Base-by-base conservation (phyloP, 2,888 invertebrate species). In the Cyrtodaria siliqua region DNA sequence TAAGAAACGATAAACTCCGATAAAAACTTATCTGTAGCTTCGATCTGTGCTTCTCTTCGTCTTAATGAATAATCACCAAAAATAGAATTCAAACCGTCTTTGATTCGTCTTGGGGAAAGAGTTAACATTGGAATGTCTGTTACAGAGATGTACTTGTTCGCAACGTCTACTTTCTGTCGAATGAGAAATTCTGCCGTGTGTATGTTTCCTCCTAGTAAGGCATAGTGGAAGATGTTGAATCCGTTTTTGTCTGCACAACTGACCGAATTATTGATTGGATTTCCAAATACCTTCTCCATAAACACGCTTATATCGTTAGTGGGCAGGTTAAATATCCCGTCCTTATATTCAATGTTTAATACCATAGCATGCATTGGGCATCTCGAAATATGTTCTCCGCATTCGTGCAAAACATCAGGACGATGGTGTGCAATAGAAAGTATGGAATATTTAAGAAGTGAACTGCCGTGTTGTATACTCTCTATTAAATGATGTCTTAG, bases 181-280 rank as follows among this genome's bases (percentile, higher is more conserved):
- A 62, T 2, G 2, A 62, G n/a, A 9, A 52, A 2, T 12, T 62
- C n/a, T 14, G 62, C 62, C 16, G 38, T 33, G 16, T 8, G 23
- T 14, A 47, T 38, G 14, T 52, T 52, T 18, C 62, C 52, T 9
- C 50, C 62, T 1, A 52, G 18, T 2, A 62, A 20, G 2, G 52
- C 50, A 47, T 62, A 52, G 50, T 62, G 62, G 20, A 62, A 40
- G 4, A 52, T 12, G 23, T 52, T 62, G 52, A 33, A 62, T 38
- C 62, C 62, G 8, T 23, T 14, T 8, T 8, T 23, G n/a, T 62
- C 62, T 6, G 62, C 14, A 38, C 62, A 62, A 26, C 38, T 62
- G 29, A 38, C 23, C 33, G 6, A 3, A 16, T 9, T 6, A 9
- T 44, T 16, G 6, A 20, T 20, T 44, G 44, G 44, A 9, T 16